Conservation (phyloP, 37 sponge, comb jelly and placozoan genomes). For the Diacarnus erythraeanus region DNA sequence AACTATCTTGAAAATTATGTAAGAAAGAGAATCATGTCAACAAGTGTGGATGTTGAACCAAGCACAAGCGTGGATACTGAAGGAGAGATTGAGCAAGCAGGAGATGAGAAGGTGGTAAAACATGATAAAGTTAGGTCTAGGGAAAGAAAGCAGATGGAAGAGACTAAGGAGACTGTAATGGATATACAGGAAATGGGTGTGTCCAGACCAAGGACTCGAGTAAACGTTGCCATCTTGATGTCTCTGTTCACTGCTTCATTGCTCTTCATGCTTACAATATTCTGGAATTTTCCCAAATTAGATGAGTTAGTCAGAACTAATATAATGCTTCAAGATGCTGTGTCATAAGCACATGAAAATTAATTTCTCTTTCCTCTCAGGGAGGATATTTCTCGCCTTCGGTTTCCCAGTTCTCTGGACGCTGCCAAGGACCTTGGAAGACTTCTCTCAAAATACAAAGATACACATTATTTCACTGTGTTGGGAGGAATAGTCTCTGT, state of each 20-base stretch:
- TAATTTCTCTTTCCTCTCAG: constrained; percentile 8
- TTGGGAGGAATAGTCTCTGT: constrained; percentile 54
- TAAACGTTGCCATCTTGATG: not conserved
- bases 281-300: constrained; percentile 69
- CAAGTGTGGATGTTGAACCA: too few species aligned
- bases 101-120: too few species aligned
- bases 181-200: not conserved
- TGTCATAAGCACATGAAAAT: not conserved
- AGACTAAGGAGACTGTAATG: too few species aligned
- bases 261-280: constrained; percentile 38
- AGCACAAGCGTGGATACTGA: too few species aligned
- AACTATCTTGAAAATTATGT: too few species aligned
- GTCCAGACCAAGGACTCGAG: not conserved
- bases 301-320: constrained; percentile 64
- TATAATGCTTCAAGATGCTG: not conserved
- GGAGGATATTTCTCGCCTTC: constrained; percentile 38
- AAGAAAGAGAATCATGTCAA: too few species aligned
- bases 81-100: too few species aligned
- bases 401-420: constrained; percentile 73
- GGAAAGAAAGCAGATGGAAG: too few species aligned
- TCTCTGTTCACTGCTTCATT: constrained; percentile 44
- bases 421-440: constrained; percentile 90
- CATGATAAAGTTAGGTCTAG: too few species aligned
- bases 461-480: constrained; percentile 84
- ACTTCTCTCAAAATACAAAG: constrained; percentile 85